phyloP scores from a whole-genome alignment of 2,113 vertebrate genomes.

The Hydrolagus affinis region DNA sequence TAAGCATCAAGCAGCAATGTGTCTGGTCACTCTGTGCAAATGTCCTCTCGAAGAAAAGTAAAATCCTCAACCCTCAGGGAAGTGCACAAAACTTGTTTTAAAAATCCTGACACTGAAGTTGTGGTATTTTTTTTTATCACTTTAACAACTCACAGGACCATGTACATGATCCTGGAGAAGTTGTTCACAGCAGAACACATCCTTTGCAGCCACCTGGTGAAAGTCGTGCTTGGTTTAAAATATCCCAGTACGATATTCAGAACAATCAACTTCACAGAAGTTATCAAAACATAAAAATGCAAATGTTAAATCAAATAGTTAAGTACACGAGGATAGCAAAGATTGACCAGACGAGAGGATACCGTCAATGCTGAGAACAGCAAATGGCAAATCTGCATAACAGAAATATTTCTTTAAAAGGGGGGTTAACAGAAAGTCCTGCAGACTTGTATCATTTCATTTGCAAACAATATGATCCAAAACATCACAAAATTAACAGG shows the following conservation, averaged over 20 bases:
- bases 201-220: constrained; percentile 63
- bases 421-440: neutral
- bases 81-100: constrained; percentile 66
- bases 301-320: constrained; percentile 1
- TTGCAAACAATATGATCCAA: constrained; percentile 8
- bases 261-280: constrained; percentile 97
- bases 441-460: neutral
- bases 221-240: constrained; percentile 66
- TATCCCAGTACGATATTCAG: constrained; percentile 80
- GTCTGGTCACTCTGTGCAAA: constrained; percentile 26
- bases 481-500: constrained; percentile 23
- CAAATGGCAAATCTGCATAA: neutral
- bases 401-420: neutral
- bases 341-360: neutral
- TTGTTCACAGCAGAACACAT: constrained; percentile 66
- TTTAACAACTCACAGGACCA: constrained; percentile 63
- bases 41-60: constrained; percentile 54
- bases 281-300: constrained; percentile 57
- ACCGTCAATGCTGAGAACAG: neutral
- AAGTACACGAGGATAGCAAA: neutral
- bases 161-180: constrained; percentile 65
- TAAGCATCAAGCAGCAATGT: constrained; percentile 32
- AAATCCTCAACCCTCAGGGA: constrained; percentile 57
- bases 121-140: constrained; percentile 66
- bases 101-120: constrained; percentile 63